Evolutionary conservation across 1,140 invertebrate species (phyloP), one percentile per base, ranked within the genome.

Genomic region (Achroia grisella): DNA sequence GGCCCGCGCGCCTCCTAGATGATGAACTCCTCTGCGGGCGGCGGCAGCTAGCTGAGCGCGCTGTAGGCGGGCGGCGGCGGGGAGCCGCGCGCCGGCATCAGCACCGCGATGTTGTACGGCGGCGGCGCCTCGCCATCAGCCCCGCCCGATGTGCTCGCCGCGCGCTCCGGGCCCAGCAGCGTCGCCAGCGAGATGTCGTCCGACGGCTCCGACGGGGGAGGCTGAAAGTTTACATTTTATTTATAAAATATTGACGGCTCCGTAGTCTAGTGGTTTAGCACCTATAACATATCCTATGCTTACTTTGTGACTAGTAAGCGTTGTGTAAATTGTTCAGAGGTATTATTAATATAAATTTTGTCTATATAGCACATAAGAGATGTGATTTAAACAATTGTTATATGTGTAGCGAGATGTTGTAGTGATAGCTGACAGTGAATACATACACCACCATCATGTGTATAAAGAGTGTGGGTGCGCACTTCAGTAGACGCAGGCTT

Each of bases 71-170:
- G 90, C n/a, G 90, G 90, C 2, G 90, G 90, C 8, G 88, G 86
- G 42, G 87, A 78, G 51, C 48, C 60, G 55, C 84, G 77, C 35
- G 86, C 85, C 8, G 90, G 90, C 57, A 91, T 87, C 37, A 91
- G 80, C 40, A 91, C 89, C 5, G 91, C 90, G 74, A 91, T 90
- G 69, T 91, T 90, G 81, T 91, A 91, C 4, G 91, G 91, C 6
- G 91, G 90, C 10, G 90, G 90, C 1, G 79, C 74, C 56, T 75
- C 74, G 12, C 39, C 1, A 37, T 17, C 4, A 39, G 33, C 23
- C 34, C 17, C 14, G 42, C 30, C 10, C 40, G 50, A 14, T 11
- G 44, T 40, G 15, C 54, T 6, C 17, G 17, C 43, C 10, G 54
- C 40, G 4, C 55, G 56, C 45, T 53, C 57, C 0, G 49, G 46